A percentile compares a stretch with the other conserved stretches of the same genome.
Conservation (phyloP, 2,888 invertebrate species). For the Aphidius colemani region DNA sequence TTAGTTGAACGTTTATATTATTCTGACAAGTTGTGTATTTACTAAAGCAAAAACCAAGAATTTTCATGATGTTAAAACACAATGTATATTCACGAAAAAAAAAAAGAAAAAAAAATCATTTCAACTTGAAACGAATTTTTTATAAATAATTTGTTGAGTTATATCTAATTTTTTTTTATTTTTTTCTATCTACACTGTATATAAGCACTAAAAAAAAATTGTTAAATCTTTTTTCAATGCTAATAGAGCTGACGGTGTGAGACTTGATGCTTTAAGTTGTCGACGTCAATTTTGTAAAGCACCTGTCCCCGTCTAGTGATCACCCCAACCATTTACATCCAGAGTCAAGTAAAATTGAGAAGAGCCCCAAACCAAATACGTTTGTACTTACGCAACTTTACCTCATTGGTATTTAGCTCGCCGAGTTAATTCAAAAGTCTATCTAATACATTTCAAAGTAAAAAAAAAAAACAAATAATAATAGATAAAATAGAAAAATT, state of each 20-base stretch:
- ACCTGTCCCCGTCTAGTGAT: slow-evolving; percentile 31
- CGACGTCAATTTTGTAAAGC: slow-evolving; percentile 35
- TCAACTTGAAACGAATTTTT: too few relatives aligned
- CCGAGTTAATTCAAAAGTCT: slow-evolving; percentile 39
- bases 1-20: slow-evolving; percentile 40
- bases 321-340: neutral
- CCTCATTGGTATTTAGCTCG: slow-evolving; percentile 53
- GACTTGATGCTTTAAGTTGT: slow-evolving; percentile 33
- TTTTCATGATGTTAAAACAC: slow-evolving; percentile 49
- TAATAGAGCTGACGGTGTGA: neutral
- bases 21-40: slow-evolving; percentile 52
- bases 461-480: slow-evolving; percentile 3
- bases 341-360: too few relatives aligned
- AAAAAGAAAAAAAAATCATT: too few relatives aligned
- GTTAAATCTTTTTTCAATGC: too few relatives aligned
- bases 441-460: slow-evolving; percentile 16
- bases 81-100: too few relatives aligned
- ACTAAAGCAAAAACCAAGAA: slow-evolving; percentile 45
- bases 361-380: slow-evolving; percentile 23
- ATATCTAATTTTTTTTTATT: too few relatives aligned
- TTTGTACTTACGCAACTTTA: slow-evolving; percentile 49
- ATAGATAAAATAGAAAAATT: neutral
- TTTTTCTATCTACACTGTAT: too few relatives aligned
- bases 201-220: too few relatives aligned
- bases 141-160: too few relatives aligned